Conservation (phyloP, 2,888 invertebrate species). For the Gandaritis pyraliata region DNA sequence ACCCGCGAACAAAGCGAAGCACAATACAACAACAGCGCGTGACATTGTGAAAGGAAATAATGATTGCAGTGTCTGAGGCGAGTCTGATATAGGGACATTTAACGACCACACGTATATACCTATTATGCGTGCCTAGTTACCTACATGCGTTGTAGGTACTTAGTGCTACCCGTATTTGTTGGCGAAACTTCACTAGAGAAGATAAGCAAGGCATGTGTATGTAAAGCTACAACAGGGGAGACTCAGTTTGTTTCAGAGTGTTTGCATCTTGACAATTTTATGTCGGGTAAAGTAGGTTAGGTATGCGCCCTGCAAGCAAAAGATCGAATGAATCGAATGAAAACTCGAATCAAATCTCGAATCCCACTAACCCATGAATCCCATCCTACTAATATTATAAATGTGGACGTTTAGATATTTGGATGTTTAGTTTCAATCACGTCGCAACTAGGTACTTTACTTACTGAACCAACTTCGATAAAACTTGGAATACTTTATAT, state of each 20-base stretch:
- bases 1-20: slow-evolving; percentile 44
- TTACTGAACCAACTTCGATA: no score
- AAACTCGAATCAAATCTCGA: no score
- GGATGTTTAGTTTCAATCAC: no score
- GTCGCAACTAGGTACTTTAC: no score
- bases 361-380: no score
- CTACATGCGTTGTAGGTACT: slow-evolving; percentile 10
- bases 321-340: no score
- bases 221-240: slow-evolving; percentile 10
- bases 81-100: slow-evolving; percentile 37
- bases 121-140: slow-evolving; percentile 19
- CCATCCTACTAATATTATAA: no score
- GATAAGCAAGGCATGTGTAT: slow-evolving; percentile 28
- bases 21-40: slow-evolving; percentile 42
- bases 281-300: no score
- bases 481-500: no score
- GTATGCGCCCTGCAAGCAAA: no score
- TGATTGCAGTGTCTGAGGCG: slow-evolving; percentile 25
- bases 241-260: not conserved
- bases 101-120: slow-evolving; percentile 11
- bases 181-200: slow-evolving; percentile 20
- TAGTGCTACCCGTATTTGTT: slow-evolving; percentile 32
- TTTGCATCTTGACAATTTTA: no score
- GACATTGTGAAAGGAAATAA: slow-evolving; percentile 36
- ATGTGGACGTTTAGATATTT: no score